These are phyloP conservation scores for Rhodinocichla rosea DNA, from an alignment of 2,113 vertebrate genomes.

Conservation along the genomic window DNA sequence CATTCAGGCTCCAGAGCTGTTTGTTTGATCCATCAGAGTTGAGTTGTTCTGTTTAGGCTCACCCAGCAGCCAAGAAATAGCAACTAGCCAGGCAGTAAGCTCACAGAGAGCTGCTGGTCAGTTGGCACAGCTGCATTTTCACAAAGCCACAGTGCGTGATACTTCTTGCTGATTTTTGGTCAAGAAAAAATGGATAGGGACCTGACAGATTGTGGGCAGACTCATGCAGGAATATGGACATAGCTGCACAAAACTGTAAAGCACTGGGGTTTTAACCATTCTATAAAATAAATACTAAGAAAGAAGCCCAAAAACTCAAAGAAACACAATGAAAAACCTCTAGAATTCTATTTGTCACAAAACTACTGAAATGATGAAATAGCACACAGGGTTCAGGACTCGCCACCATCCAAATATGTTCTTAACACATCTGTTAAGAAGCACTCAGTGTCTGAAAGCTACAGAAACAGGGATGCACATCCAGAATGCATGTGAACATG, in stretches of 20 bases:
- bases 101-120: background rate
- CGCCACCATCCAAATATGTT: background rate
- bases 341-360: background rate
- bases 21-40: background rate
- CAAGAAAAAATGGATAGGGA: background rate
- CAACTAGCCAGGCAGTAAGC: background rate
- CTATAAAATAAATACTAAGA: background rate
- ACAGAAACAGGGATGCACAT: rapidly evolving
- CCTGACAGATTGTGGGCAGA: background rate
- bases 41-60: conserved; percentile 19
- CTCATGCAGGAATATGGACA: background rate
- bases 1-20: background rate
- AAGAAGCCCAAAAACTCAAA: rapidly evolving
- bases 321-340: rapidly evolving
- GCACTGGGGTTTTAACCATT: background rate
- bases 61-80: background rate
- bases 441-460: background rate
- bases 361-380: background rate
- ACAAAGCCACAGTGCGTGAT: background rate
- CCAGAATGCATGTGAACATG: rapidly evolving
- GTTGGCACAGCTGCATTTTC: background rate
- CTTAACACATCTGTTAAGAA: background rate
- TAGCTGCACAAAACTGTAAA: background rate
- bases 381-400: background rate
- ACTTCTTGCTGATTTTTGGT: background rate